Evolutionary conservation across 2,888 invertebrate species (phyloP), one percentile per base, ranked within the genome.

Genomic region (Drosophila demipolita): DNA sequence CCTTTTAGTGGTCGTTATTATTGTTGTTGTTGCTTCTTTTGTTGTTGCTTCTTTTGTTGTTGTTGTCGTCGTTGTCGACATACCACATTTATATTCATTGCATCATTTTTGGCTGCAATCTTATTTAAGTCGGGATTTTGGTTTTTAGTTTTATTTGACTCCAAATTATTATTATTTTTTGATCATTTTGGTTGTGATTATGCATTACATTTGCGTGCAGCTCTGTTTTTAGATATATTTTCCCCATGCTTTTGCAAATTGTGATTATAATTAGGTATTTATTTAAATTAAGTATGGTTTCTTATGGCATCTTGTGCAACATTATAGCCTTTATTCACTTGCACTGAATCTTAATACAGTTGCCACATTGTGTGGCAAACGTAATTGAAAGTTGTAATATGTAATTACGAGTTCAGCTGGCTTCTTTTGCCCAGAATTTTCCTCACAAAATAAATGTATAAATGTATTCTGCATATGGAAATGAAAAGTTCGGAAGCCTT

Each of bases 21-120:
- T 54, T 53, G 48, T 35, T 42, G 36, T 60, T 65, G 60, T 63
- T 49, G 36, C 17, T 29, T 29, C 29, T 49, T 12, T 17, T n/a
- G 50, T 29, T n/a, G 6, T 29, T 62, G 9, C n/a, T n/a, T n/a
- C n/a, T n/a, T n/a, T 54, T 53, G 48, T 35, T 42, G 36, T 60
- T 65, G 60, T 63, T 49, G 36, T 23, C 50, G 59, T 50, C 36
- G 60, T 42, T 66, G 62, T 61, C 45, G 49, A 66, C 45, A n/a
- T 12, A 49, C 33, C 26, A 52, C 63, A 68, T 74, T 74, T 26
- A 78, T 66, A 66, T 79, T 62, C 75, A 69, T 69, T 63, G 79
- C 69, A 58, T 73, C 42, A 67, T 67, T 75, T 75, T 67, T 52
- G 45, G 12, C 49, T 33, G 58, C 36, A 32, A 45, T 45, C 7